Base-by-base conservation (phyloP, 2,888 invertebrate genomes). In the Microchrysa polita region DNA sequence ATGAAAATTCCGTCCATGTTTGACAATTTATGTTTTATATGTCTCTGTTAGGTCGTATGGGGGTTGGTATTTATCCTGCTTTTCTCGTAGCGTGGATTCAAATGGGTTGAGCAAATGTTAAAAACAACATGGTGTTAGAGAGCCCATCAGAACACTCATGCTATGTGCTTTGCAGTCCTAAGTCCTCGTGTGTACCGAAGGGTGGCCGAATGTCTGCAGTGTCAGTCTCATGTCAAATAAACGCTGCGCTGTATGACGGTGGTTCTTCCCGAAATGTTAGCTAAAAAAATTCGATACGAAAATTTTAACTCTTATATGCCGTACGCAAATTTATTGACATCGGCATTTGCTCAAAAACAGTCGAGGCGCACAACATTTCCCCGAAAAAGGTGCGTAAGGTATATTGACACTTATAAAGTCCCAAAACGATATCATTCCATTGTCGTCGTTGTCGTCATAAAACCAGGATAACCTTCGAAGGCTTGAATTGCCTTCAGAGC, bases 351-450 rank as follows among this genome's bases (percentile, higher is more conserved):
- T 34, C 4, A n/a, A 2, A 34, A 48, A 48, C 48, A 4, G 16
- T 48, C 14, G 7, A 67, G 23, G 53, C 53, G 53, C 53, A n/a
- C n/a, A n/a, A n/a, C n/a, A n/a, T n/a, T n/a, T n/a, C n/a, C n/a
- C n/a, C 53, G 40, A 55, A 69, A 69, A 55, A 69, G 53, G 53
- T 67, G 67, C 27, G 22, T 67, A 53, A 69, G 69, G 69, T 69
- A 57, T 69, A 69, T 57, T 55, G 69, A 40, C 69, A 42, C 69
- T 69, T 57, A 69, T 69, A 69, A 42, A 55, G 69, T 57, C 69
- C 69, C 69, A 40, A n/a, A 69, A 69, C 69, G 69, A 69, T 69
- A 69, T 69, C 69, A 69, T 69, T 69, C 48, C n/a, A n/a, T n/a
- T 48, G 73, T 2, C 27, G 40, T 48, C 27, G 73, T 2, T 7